A percentile compares a stretch with the other conserved stretches of the same genome.
Conservation (phyloP, 1,140 invertebrate species). For the Pectinophora gossypiella region DNA sequence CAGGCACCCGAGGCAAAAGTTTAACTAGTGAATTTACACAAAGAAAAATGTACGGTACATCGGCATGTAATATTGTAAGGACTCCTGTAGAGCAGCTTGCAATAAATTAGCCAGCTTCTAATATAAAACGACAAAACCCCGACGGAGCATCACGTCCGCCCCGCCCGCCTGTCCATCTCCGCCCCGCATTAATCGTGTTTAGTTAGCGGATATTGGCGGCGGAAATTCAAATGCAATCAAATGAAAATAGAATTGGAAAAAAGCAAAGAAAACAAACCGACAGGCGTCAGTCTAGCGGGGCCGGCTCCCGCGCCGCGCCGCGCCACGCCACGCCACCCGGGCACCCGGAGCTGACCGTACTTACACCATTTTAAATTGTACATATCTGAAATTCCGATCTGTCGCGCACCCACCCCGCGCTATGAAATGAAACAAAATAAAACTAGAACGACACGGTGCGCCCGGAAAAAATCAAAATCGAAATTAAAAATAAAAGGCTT, state of each 20-base stretch:
- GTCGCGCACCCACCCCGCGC: slow-evolving; percentile 71
- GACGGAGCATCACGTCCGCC: slow-evolving; percentile 43
- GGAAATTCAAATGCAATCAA: slow-evolving; percentile 77
- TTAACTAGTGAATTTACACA: too few species aligned
- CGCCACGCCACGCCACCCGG: slow-evolving; percentile 17
- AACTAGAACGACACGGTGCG: slow-evolving; percentile 63
- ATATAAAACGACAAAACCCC: slow-evolving; percentile 69
- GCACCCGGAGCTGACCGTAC: slow-evolving; percentile 63
- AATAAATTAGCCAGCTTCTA: slow-evolving; percentile 68
- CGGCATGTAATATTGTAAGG: slow-evolving; percentile 32
- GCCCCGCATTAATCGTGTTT: slow-evolving; percentile 76
- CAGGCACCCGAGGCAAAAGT: too few species aligned
- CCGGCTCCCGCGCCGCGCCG: slow-evolving; percentile 34
- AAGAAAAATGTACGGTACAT: slow-evolving; percentile 6
- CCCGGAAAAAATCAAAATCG: slow-evolving; percentile 73
- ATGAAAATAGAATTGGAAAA: slow-evolving; percentile 74
- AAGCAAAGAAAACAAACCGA: slow-evolving; percentile 72
- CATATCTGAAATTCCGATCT: slow-evolving; percentile 75
- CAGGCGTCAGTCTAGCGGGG: slow-evolving; percentile 71
- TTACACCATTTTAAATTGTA: slow-evolving; percentile 76
- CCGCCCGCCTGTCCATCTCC: slow-evolving; percentile 65
- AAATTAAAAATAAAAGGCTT: slow-evolving; percentile 74
- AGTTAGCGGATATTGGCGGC: slow-evolving; percentile 76
- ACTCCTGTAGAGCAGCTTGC: slow-evolving; percentile 51
- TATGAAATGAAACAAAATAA: slow-evolving; percentile 76